These are phyloP conservation scores for Zalophus californianus DNA, from an alignment of 2,797 vertebrate genomes.

Conservation along the genomic window DNA sequence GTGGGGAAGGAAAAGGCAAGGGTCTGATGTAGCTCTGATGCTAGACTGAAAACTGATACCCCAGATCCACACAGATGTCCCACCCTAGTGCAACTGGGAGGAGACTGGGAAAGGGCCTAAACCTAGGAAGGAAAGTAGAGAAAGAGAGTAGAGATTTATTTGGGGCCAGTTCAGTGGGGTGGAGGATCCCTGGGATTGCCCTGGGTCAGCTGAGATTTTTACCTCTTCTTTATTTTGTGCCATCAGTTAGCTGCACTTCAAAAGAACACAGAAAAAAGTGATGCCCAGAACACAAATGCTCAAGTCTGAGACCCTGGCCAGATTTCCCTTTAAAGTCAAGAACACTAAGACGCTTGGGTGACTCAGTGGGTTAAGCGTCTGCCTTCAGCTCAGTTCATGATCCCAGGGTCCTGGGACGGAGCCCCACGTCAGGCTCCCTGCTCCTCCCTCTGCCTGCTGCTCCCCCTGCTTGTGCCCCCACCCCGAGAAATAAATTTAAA, in stretches of 20 bases:
- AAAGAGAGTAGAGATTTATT: not conserved
- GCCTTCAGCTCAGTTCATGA: not conserved
- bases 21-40: not conserved
- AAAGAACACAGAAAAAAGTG: not conserved
- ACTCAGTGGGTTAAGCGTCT: not conserved
- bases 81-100: not conserved
- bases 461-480: not conserved
- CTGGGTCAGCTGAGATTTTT: not conserved
- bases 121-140: not conserved
- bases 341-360: not conserved
- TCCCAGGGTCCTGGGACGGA: not conserved
- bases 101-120: not conserved
- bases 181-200: not conserved
- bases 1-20: not conserved
- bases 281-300: not conserved
- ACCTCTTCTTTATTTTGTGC: slow-evolving; percentile 9
- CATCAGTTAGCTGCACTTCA: not conserved
- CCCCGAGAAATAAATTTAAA: not conserved
- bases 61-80: not conserved
- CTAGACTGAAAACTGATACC: not conserved
- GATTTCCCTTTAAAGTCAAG: not conserved
- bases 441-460: not conserved
- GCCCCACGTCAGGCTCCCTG: not conserved
- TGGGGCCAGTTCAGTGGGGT: not conserved
- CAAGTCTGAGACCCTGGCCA: not conserved